These are phyloP conservation scores for Bradypodion pumilum DNA, from an alignment of 2,797 vertebrate genomes.

Conservation along the genomic window DNA sequence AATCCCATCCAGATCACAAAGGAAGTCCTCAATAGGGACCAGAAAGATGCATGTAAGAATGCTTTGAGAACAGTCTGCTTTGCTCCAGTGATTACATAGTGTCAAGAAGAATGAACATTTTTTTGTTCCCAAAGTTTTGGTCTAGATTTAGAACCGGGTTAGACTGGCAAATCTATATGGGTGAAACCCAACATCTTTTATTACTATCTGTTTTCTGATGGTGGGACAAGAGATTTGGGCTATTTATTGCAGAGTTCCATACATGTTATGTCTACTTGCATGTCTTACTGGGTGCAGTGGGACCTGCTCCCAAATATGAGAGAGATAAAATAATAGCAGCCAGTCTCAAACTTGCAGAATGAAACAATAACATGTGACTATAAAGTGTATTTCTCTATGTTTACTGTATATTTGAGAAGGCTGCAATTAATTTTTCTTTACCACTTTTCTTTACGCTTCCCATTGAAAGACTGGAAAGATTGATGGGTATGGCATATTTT, in stretches of 20 bases:
- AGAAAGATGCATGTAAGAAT: no score
- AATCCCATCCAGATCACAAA: no score
- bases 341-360: slow-evolving; percentile 54
- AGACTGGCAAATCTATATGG: slow-evolving; percentile 23
- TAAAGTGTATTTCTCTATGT: slow-evolving; percentile 46
- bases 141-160: slow-evolving; percentile 44
- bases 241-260: neutral
- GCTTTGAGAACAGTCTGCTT: no score
- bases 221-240: slow-evolving; percentile 50
- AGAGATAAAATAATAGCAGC: no score
- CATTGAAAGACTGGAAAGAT: slow-evolving; percentile 60
- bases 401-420: slow-evolving; percentile 60
- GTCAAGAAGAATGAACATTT: neutral
- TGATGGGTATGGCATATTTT: slow-evolving; percentile 64
- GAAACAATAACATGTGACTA: slow-evolving; percentile 58
- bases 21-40: no score
- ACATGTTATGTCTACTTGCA: neutral
- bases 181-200: slow-evolving; percentile 34
- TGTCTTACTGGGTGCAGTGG: neutral
- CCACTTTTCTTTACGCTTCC: slow-evolving; percentile 61
- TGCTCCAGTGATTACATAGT: no score
- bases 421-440: slow-evolving; percentile 73
- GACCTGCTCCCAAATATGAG: neutral
- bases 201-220: no score
- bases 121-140: slow-evolving; percentile 53